Base-by-base conservation (phyloP, 35 echinoderm and acorn worm species). In the Lytechinus pictus region DNA sequence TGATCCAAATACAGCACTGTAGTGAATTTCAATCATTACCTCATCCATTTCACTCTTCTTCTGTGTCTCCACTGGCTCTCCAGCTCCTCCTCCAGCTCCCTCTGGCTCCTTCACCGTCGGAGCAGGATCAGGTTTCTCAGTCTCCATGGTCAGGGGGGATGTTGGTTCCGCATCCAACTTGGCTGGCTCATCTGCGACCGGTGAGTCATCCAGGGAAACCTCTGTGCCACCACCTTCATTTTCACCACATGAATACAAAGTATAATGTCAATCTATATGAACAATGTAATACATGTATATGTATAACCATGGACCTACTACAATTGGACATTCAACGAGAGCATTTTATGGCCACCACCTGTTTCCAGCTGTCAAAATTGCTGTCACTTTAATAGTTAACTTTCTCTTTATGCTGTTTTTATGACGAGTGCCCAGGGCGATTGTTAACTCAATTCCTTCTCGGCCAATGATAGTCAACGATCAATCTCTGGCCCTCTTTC, bases 201-300 rank as follows among this genome's bases (percentile, higher is more conserved):
- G 54, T 9, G 94, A 86, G 94, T 96, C 96, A 54, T 96, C 96
- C 9, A 96, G 87, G 55, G 94, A 96, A 8, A 96, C 96, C 58
- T 96, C 96, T 6, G 94, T 96, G n/a, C 96, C 96, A 13, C 96
- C 96, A 91, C 96, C 96, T 96, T 24, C 2, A 79, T 16, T 33
- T 27, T 14, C n/a, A 90, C 28, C 33, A 44, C 29, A 90, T 33
- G 8, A 79, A 79, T 5, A 79, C 88, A 90, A 52, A 52, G 27
- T 52, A 0, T n/a, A 88, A 9, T 88, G 86, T 28, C 86, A 88
- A 88, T 88, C 27, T 88, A 27, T 51, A 88, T n/a, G 86, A 0
- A 88, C 29, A 27, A 27, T 88, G 44, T 27, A 88, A 88, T 58
- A 58, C 56, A 58, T 57, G 55, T 55, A 55, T 10, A 55, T 57